These are phyloP conservation scores for Suricata suricatta DNA, from an alignment of 2,113 vertebrate species.

Conservation along the genomic window DNA sequence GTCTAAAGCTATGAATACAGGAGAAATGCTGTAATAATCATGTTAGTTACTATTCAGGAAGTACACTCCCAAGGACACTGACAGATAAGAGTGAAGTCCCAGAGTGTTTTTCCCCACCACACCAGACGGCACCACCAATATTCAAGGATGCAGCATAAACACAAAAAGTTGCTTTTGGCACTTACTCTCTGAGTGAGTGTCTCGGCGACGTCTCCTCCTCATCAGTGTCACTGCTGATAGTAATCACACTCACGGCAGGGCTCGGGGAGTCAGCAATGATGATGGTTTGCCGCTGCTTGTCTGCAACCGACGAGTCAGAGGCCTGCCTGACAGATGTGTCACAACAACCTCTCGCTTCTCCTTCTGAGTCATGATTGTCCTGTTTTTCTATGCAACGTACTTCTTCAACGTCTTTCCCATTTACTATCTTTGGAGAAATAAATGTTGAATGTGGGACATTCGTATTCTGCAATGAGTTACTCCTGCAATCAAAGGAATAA, in stretches of 20 bases:
- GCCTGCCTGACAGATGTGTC: conserved; percentile 80
- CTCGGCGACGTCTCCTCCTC: conserved; percentile 88
- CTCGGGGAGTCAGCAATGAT: conserved; percentile 92
- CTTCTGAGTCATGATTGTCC: conserved; percentile 85
- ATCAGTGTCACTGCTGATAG: conserved; percentile 97
- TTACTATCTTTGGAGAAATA: conserved; percentile 95
- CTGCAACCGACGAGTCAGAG: conserved; percentile 83
- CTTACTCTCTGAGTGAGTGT: conserved; percentile 93
- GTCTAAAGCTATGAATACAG: neutral
- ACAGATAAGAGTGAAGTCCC: neutral
- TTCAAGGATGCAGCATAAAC: neutral
- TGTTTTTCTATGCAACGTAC: conserved; percentile 86
- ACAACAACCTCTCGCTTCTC: conserved; percentile 85
- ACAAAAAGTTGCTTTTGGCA: neutral
- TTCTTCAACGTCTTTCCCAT: conserved; percentile 89
- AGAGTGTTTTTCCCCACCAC: neutral
- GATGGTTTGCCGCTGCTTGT: conserved; percentile 92
- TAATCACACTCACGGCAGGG: conserved; percentile 95
- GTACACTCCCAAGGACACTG: neutral
- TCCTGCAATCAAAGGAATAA: conserved; percentile 84
- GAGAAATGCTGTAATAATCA: neutral
- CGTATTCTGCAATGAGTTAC: conserved; percentile 91
- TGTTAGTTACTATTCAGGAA: neutral
- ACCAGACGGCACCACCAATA: neutral
- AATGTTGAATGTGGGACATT: conserved; percentile 92